Evolutionary conservation across 2,113 vertebrate genomes (phyloP), one percentile per base, ranked within the genome.

Genomic region (Okapia johnstoni): DNA sequence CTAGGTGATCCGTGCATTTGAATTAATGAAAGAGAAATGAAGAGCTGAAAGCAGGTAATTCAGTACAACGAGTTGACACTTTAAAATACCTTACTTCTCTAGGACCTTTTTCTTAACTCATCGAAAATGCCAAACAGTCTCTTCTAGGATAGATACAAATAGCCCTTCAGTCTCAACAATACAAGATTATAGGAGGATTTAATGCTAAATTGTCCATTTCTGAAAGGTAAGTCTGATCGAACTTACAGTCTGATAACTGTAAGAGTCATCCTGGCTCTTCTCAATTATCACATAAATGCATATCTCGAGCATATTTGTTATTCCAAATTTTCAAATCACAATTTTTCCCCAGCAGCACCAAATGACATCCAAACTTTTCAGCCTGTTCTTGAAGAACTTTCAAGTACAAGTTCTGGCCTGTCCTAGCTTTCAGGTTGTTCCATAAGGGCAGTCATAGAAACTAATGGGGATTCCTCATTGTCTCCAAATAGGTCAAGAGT

Each of bases 81-180:
- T 96, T 26, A 85, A 80, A 93, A 90, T 66, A 7, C n/a, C 9
- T 57, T 79, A 19, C 46, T 87, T 83, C 93, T 73, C 77, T 43
- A 33, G 52, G 12, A 33, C 3, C 48, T 43, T 58, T 93, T 73
- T 87, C 19, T 77, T 61, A 50, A 33, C 77, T 95, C 55, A 88
- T 90, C 81, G 58, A 54, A 97, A 97, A 93, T 85, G 88, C 40
- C 66, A 77, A 91, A 88, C 17, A 40, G 33, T 16, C 19, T 90
- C 36, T 43, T 92, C n/a, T 43, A 79, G 48, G 25, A 57, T 21
- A 84, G 88, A 85, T 30, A 61, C n/a, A 92, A 96, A 96, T 90
- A 88, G 88, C 50, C 55, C 90, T 84, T 36, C 48, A 36, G 83
- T 96, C 92, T 84, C 73, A 85, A 79, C 48, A 81, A 84, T 54